Base-by-base conservation (phyloP, 2,113 vertebrate species). In the Perognathus longimembris region DNA sequence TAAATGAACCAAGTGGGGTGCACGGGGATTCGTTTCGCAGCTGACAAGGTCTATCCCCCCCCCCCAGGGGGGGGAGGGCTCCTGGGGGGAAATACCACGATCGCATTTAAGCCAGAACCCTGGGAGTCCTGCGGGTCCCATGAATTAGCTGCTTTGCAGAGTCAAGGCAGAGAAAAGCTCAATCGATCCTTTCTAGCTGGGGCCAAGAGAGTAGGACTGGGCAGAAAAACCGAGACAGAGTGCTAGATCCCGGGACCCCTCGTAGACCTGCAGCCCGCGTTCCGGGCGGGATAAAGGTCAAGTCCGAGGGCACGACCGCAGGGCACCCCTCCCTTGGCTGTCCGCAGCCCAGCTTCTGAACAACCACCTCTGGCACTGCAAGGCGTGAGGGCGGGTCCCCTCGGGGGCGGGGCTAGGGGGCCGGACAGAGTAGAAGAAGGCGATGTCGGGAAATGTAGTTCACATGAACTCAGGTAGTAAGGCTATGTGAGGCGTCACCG, bases 401-500 rank as follows among this genome's bases (percentile, higher is more conserved):
- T 24, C 0, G 74, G 90, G 67, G 96, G 93, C 90, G 84, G 92
- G 59, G 0, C n/a, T 10, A 11, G 36, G 61, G 34, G 79, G 81
- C 38, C 50, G 76, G 38, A 3, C 32, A 0, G 28, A 40, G 17
- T 2, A 0, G 2, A 36, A 7, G n/a, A 57, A 9, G 36, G 1
- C 2, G 11, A 4, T 26, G 0, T 24, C 54, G 97, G 97, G 95
- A 97, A 96, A 9, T 86, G 96, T 97, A 97, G 96, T 97, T 96
- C 63, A 1, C 0, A 0, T 0, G 1, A 57, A 45, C 8, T 4
- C 15, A 6, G 9, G 18, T 1, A 6, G 22, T 6, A 2, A 18
- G 2, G n/a, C 8, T 22, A 5, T 18, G 0, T 0, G 0, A 54
- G 12, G 26, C 74, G 36, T 10, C 3, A 3, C 30, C 11, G 30